phyloP scores from a whole-genome alignment of 2,888 invertebrate species.

The Bursaphelenchus okinawaensis region DNA sequence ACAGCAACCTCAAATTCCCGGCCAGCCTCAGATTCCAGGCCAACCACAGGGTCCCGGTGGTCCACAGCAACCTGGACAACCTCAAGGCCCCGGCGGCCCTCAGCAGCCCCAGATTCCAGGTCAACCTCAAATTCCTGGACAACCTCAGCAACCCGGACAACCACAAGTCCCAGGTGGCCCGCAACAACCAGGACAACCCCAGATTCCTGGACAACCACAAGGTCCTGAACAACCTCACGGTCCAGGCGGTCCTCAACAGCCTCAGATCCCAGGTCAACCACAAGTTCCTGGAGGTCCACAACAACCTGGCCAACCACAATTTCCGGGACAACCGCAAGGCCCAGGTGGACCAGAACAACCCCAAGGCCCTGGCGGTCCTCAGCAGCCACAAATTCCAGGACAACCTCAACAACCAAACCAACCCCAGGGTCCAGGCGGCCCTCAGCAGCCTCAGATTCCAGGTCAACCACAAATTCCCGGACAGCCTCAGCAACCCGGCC shows the following conservation, averaged over 20 bases:
- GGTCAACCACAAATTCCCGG: constrained; percentile 11
- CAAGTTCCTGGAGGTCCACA: constrained; percentile 19
- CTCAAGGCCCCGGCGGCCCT: constrained; percentile 9
- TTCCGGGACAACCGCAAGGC: constrained; percentile 18
- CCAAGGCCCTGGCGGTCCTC: constrained; percentile 1
- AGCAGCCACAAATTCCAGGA: constrained; percentile 13
- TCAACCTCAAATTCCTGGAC: background rate
- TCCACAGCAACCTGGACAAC: constrained; percentile 7
- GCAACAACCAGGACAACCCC: background rate
- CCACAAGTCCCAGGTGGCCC: background rate
- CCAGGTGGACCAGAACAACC: background rate
- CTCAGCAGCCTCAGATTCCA: constrained; percentile 6
- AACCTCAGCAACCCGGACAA: background rate
- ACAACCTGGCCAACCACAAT: background rate
- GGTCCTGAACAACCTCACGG: constrained; percentile 5
- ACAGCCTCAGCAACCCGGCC: constrained; percentile 8
- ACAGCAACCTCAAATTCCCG: background rate
- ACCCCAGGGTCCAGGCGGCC: constrained; percentile 9
- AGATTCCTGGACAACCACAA: background rate
- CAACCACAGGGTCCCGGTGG: constrained; percentile 10
- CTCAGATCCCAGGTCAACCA: constrained; percentile 10
- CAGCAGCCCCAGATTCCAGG: constrained; percentile 3
- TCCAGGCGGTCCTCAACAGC: constrained; percentile 3
- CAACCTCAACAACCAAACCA: constrained; percentile 8
- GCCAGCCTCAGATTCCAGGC: background rate